A percentile compares a stretch with the other conserved stretches of the same genome.
These are phyloP conservation scores for Tromatobia lineatoria DNA, from an alignment of 2,888 invertebrate genomes.

Conservation along the genomic window DNA sequence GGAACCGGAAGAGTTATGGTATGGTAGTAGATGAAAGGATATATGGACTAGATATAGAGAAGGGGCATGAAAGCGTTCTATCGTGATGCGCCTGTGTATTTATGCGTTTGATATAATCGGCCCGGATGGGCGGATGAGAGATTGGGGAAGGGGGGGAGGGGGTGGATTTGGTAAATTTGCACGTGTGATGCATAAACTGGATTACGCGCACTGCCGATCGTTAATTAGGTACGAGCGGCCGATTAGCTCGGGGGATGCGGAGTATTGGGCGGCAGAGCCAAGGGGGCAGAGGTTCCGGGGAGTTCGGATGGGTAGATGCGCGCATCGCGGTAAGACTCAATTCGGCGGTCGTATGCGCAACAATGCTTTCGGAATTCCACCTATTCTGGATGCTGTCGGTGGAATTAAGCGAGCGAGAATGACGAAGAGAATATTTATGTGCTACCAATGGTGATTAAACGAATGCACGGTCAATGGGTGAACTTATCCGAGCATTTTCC, in stretches of 20 bases:
- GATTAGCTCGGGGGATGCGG: slow-evolving; percentile 74
- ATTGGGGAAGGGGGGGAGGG: background rate
- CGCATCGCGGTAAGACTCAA: slow-evolving; percentile 72
- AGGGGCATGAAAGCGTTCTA: slow-evolving; percentile 38
- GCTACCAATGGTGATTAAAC: background rate
- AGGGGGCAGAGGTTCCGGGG: slow-evolving; percentile 24
- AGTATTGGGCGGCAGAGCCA: slow-evolving; percentile 36
- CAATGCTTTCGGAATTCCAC: slow-evolving; percentile 78
- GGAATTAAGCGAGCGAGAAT: slow-evolving; percentile 74
- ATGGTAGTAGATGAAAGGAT: slow-evolving; percentile 59
- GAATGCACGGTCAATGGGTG: background rate
- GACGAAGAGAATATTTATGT: slow-evolving; percentile 63
- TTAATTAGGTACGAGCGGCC: slow-evolving; percentile 78
- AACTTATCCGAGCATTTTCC: too few species aligned
- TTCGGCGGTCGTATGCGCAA: slow-evolving; percentile 78
- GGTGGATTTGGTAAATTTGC: slow-evolving; percentile 70
- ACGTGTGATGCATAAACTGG: slow-evolving; percentile 71
- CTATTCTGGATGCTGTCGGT: slow-evolving; percentile 66
- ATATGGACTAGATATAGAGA: slow-evolving; percentile 8
- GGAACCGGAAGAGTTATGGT: slow-evolving; percentile 53
- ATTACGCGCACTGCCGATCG: slow-evolving; percentile 78
- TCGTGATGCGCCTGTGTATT: slow-evolving; percentile 54
- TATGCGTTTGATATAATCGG: slow-evolving; percentile 70
- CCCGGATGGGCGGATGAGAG: slow-evolving; percentile 28
- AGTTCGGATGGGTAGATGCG: slow-evolving; percentile 28